Percentiles rank a stretch among this genome's conserved stretches.
These are phyloP conservation scores for Synergus umbraculus DNA, from an alignment of 2,888 invertebrate species.

Conservation along the genomic window DNA sequence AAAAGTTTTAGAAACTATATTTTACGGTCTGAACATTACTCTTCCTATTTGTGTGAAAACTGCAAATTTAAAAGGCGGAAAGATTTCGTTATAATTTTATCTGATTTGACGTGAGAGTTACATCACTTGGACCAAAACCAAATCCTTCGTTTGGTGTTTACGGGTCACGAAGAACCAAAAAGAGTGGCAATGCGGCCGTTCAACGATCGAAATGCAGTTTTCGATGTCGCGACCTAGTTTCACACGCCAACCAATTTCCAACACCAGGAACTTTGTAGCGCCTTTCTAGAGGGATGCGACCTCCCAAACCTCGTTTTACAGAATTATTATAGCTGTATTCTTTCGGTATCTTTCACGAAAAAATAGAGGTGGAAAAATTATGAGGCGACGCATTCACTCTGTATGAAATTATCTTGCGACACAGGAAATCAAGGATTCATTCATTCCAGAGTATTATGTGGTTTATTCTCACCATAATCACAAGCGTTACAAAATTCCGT, in stretches of 20 bases:
- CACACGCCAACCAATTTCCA: conserved; percentile 39
- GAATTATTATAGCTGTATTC: background rate
- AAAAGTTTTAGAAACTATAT: background rate
- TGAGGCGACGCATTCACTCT: background rate
- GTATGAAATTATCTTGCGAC: background rate
- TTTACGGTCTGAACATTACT: background rate
- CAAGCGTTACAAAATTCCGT: background rate
- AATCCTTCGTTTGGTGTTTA: conserved; percentile 53
- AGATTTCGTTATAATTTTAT: background rate
- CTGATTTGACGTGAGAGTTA: background rate
- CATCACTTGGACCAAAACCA: conserved; percentile 27
- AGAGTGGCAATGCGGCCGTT: conserved; percentile 53
- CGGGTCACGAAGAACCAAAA: conserved; percentile 59
- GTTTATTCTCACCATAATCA: background rate
- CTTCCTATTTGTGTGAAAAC: background rate
- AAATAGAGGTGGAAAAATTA: background rate
- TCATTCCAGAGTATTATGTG: background rate
- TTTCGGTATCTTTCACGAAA: background rate
- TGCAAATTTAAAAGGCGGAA: background rate
- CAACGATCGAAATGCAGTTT: conserved; percentile 65
- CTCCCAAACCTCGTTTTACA: background rate
- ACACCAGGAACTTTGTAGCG: background rate
- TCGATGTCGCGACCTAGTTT: conserved; percentile 65
- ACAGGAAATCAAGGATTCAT: conserved; percentile 11
- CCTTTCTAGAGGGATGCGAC: background rate